A percentile compares a stretch with the other conserved stretches of the same genome.
phyloP scores from a whole-genome alignment of 2,113 vertebrate genomes.

The Cnemophilus loriae region DNA sequence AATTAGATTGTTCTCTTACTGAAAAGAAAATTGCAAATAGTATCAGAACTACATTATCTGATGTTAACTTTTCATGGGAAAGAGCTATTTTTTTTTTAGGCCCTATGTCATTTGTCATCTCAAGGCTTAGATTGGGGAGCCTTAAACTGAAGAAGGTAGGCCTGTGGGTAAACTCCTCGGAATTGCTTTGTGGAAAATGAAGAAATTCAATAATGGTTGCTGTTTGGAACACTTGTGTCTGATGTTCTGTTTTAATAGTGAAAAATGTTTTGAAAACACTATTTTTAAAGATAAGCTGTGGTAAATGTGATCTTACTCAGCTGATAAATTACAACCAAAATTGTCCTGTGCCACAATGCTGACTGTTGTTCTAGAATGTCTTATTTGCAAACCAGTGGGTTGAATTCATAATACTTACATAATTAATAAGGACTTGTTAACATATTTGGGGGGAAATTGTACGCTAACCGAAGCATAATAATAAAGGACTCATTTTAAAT shows the following conservation, averaged over 20 bases:
- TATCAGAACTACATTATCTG: slow-evolving; percentile 47
- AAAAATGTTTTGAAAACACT: background rate
- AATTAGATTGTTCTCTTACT: slow-evolving; percentile 26
- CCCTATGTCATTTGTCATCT: slow-evolving; percentile 62
- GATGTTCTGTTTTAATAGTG: background rate
- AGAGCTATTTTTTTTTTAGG: slow-evolving; percentile 65
- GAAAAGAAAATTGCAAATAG: slow-evolving; percentile 43
- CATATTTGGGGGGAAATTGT: background rate
- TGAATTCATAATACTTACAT: background rate
- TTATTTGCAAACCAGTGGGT: background rate
- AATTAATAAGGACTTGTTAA: slow-evolving; percentile 15
- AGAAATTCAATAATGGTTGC: slow-evolving; percentile 2
- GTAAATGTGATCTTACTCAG: background rate
- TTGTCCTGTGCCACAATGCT: background rate
- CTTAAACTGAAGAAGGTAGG: slow-evolving; percentile 64
- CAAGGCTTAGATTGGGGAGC: slow-evolving; percentile 64
- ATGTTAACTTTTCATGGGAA: slow-evolving; percentile 65
- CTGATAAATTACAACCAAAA: background rate
- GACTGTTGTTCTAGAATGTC: background rate
- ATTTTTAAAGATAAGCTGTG: background rate
- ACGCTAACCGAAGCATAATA: background rate
- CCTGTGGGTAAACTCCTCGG: slow-evolving; percentile 56
- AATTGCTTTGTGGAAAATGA: slow-evolving; percentile 43
- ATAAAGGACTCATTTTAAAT: background rate
- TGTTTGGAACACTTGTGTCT: slow-evolving; percentile 12